Evolutionary conservation across 2,797 vertebrate species (phyloP).

Genomic region (Arnoldichthys spilopterus): DNA sequence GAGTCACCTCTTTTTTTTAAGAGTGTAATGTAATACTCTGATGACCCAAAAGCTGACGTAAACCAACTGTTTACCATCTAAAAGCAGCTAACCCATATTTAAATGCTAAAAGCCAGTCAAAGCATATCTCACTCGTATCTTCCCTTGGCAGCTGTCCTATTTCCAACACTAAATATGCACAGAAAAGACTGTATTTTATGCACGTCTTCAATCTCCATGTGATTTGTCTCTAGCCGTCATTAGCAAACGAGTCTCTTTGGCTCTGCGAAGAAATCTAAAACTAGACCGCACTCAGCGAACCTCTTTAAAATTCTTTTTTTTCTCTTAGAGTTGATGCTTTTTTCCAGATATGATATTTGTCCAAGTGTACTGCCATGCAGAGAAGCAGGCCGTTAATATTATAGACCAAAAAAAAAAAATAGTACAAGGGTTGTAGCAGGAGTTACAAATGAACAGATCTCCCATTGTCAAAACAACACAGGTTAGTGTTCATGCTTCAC

Average conservation of each 20-base stretch:
- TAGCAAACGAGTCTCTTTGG: constrained; percentile 17
- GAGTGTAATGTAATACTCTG: background rate
- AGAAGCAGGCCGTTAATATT: constrained; percentile 63
- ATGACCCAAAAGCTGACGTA: background rate
- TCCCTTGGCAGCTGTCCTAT: background rate
- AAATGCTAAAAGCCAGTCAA: background rate
- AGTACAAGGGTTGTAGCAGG: constrained; percentile 46
- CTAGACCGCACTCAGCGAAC: background rate
- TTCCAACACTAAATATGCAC: constrained; percentile 3
- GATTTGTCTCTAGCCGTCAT: background rate
- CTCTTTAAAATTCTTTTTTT: background rate
- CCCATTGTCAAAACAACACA: constrained; percentile 67
- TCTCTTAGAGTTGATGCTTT: background rate
- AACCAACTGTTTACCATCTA: background rate
- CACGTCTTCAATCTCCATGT: background rate
- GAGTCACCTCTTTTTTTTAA: background rate
- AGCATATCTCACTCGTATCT: background rate
- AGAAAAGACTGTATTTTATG: constrained; percentile 5
- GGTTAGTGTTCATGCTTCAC: constrained; percentile 75
- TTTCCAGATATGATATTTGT: constrained; percentile 20
- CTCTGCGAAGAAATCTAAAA: background rate
- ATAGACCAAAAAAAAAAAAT: constrained; percentile 14
- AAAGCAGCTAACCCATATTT: background rate
- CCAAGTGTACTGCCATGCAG: constrained; percentile 63
- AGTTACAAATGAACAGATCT: constrained; percentile 65